Base-by-base conservation (phyloP, 2,113 vertebrate genomes). In the Eupsittula cactorum region DNA sequence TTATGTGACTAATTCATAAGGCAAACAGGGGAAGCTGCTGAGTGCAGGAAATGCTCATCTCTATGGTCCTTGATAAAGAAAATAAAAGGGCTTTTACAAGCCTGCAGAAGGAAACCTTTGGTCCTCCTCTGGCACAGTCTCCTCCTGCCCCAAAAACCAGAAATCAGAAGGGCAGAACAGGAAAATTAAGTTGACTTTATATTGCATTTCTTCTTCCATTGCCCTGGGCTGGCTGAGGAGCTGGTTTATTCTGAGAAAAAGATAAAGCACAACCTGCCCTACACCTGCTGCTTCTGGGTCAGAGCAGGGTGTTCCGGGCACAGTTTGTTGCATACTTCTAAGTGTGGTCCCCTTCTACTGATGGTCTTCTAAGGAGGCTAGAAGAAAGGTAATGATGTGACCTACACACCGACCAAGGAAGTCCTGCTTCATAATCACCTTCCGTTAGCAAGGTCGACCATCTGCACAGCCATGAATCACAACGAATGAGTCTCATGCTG, bases 1-100 rank as follows among this genome's bases (percentile, higher is more conserved):
- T 10, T 42, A 52, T 0, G 0, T 60, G 33, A 88, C 31, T 93
- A 79, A 53, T 3, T 42, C 1, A 0, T 21, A 19, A 77, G 31
- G 64, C 42, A 78, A 55, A 13, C 17, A 52, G 31, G 19, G 53
- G 67, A 91, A 88, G 71, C 31, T 93, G 59, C 85, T 55, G 90
- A 75, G 37, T 23, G 55, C 65, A 78, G 42, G 42, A 53, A 83
- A 74, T 7, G 19, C 24, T 91, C 70, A 7, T 41, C 44, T 69
- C 37, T 55, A 11, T 2, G 1, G 31, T 41, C 25, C 81, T 88
- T 65, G 44, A 31, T 46, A 67, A 74, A 24, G 57, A 74, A 90
- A 90, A 68, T 18, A 42, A 73, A 64, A 93, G 12, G 18, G 17
- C 37, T 67, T 16, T 81, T 50, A 55, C n/a, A 69, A 88, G 69